These are phyloP conservation scores for Drosophila repletoides DNA, from an alignment of 1,140 invertebrate genomes.

Conservation along the genomic window DNA sequence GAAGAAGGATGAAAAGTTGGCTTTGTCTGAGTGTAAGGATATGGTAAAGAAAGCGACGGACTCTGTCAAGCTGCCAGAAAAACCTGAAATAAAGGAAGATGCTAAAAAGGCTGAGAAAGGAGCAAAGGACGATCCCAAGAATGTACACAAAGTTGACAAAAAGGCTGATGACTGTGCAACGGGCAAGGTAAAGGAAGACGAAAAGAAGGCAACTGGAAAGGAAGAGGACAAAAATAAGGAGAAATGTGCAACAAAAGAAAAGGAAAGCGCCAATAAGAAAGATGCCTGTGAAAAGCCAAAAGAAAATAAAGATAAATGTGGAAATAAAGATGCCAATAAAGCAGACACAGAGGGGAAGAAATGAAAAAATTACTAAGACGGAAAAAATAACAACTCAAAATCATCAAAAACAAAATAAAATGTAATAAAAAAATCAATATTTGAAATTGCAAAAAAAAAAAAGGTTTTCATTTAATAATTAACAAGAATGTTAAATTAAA, in stretches of 20 bases:
- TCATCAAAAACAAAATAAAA: background rate
- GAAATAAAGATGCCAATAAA: background rate
- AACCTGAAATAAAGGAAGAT: background rate
- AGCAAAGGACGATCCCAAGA: background rate
- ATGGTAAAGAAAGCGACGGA: background rate
- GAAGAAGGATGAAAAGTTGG: background rate
- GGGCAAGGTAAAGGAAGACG: background rate
- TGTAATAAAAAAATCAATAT: constrained; percentile 3
- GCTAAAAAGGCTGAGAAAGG: background rate
- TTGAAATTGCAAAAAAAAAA: too few species aligned
- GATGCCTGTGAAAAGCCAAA: background rate
- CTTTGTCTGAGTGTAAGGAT: background rate
- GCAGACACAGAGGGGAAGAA: too few species aligned
- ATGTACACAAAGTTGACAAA: background rate
- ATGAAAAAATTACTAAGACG: too few species aligned
- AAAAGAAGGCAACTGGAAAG: background rate
- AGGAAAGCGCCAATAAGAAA: background rate
- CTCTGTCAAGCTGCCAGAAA: background rate
- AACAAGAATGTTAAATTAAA: too few species aligned
- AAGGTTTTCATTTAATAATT: too few species aligned
- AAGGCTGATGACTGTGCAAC: background rate
- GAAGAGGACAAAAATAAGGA: constrained; percentile 2
- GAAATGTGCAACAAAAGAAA: background rate
- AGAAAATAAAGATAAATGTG: background rate
- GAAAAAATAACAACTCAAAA: too few species aligned